A percentile compares a stretch with the other conserved stretches of the same genome.
Evolutionary conservation across 1,140 invertebrate species (phyloP).

Genomic region (Drosophila ercepeae): DNA sequence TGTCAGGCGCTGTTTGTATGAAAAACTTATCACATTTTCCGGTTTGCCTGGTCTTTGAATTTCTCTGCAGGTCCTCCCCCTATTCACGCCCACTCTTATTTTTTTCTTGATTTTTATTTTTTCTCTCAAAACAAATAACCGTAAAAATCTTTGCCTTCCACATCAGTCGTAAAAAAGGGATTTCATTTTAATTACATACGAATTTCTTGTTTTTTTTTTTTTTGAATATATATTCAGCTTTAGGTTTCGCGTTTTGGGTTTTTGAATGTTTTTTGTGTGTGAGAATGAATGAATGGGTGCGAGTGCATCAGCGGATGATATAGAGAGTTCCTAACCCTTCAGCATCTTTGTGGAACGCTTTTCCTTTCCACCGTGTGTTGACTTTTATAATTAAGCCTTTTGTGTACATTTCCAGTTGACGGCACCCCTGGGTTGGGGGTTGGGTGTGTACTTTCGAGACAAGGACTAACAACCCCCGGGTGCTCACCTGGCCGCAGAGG

Average conservation of each 20-base stretch:
- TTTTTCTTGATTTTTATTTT: not conserved
- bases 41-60: slow-evolving; percentile 59
- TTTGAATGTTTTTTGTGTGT: slow-evolving; percentile 17
- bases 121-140: slow-evolving; percentile 60
- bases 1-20: slow-evolving; percentile 34
- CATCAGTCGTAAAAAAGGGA: slow-evolving; percentile 72
- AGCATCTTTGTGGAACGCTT: slow-evolving; percentile 20
- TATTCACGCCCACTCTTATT: slow-evolving; percentile 4
- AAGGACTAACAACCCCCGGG: slow-evolving; percentile 15
- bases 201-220: slow-evolving; percentile 52
- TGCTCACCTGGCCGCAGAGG: slow-evolving; percentile 34
- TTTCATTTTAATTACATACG: slow-evolving; percentile 80
- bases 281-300: slow-evolving; percentile 21
- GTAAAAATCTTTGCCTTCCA: slow-evolving; percentile 72
- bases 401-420: slow-evolving; percentile 78
- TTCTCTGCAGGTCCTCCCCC: slow-evolving; percentile 53
- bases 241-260: slow-evolving; percentile 32
- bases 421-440: slow-evolving; percentile 14
- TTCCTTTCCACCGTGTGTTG: slow-evolving; percentile 47
- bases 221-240: slow-evolving; percentile 32
- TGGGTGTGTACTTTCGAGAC: not conserved
- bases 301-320: slow-evolving; percentile 57
- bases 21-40: slow-evolving; percentile 63
- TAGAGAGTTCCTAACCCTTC: slow-evolving; percentile 44
- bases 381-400: slow-evolving; percentile 81